Evolutionary conservation across 1,140 invertebrate genomes (phyloP).

Genomic region (Homarus americanus): DNA sequence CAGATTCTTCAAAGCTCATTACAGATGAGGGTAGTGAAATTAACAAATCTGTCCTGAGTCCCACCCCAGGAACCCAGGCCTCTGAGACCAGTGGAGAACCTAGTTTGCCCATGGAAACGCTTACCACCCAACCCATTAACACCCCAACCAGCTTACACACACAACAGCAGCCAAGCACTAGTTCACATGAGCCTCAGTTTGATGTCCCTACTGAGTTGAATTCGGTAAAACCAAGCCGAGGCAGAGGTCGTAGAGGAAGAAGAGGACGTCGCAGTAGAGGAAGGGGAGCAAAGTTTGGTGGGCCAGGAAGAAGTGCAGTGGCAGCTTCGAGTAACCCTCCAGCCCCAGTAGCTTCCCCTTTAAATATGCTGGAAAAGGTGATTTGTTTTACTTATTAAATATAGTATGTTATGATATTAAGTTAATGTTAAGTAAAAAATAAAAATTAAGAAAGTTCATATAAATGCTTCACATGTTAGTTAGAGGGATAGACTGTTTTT

Average conservation of each 20-base stretch:
- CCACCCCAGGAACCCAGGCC: slow-evolving; percentile 66
- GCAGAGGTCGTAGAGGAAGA: not conserved
- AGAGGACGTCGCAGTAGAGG: slow-evolving; percentile 1
- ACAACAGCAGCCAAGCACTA: not conserved
- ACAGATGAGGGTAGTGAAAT: slow-evolving; percentile 32
- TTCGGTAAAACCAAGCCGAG: not conserved
- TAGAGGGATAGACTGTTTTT: no score
- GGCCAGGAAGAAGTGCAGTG: not conserved
- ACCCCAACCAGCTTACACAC: not conserved
- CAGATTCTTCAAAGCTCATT: slow-evolving; percentile 2
- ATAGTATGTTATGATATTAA: no score
- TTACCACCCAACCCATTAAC: not conserved
- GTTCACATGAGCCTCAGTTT: not conserved
- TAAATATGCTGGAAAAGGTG: slow-evolving; percentile 44
- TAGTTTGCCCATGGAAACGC: slow-evolving; percentile 66
- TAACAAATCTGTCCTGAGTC: slow-evolving; percentile 65
- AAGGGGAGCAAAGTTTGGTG: not conserved
- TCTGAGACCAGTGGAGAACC: slow-evolving; percentile 68
- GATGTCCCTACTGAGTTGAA: not conserved
- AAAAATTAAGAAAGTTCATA: no score
- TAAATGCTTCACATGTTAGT: no score
- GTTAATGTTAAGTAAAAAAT: no score
- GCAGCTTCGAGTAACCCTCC: not conserved
- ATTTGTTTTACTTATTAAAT: not conserved
- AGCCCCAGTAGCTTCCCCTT: not conserved